Evolutionary conservation across 1,140 invertebrate species (phyloP).

Genomic region (Linepithema humile): DNA sequence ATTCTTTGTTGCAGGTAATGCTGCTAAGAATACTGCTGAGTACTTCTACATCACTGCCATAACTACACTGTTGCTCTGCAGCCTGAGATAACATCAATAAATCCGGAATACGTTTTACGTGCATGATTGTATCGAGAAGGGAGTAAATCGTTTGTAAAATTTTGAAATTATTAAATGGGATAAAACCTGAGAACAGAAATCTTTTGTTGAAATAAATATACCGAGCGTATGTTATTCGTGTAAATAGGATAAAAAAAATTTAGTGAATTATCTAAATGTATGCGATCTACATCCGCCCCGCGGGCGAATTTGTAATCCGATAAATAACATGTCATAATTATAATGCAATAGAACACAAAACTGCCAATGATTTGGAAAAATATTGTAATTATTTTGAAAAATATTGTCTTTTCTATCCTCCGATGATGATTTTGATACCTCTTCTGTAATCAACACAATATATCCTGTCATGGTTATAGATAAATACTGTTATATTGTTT

Average conservation of each 20-base stretch:
- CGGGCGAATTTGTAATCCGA: slow-evolving; percentile 77
- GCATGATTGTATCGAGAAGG: slow-evolving; percentile 71
- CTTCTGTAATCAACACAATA: slow-evolving; percentile 72
- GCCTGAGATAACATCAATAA: slow-evolving; percentile 83
- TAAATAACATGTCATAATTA: slow-evolving; percentile 78
- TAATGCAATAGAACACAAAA: slow-evolving; percentile 78
- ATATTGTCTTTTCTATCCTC: slow-evolving; percentile 80
- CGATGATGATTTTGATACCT: slow-evolving; percentile 81
- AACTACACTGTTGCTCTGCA: slow-evolving; percentile 74
- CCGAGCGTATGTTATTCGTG: slow-evolving; percentile 81
- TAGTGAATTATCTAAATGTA: slow-evolving; percentile 80
- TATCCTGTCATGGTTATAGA: slow-evolving; percentile 77
- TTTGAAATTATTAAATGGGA: slow-evolving; percentile 73
- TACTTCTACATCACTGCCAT: slow-evolving; percentile 74
- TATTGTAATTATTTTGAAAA: not conserved
- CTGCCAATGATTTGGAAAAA: slow-evolving; percentile 64
- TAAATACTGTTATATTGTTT: slow-evolving; percentile 82
- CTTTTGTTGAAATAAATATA: slow-evolving; percentile 80
- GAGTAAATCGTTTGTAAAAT: slow-evolving; percentile 77
- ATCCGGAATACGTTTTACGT: slow-evolving; percentile 68
- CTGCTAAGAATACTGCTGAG: slow-evolving; percentile 69
- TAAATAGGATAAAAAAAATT: slow-evolving; percentile 82
- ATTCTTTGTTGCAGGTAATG: slow-evolving; percentile 73
- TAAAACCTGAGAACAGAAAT: slow-evolving; percentile 53
- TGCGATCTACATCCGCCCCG: slow-evolving; percentile 64